Base-by-base conservation (phyloP, 2,888 invertebrate genomes). In the Athalia rosae region DNA sequence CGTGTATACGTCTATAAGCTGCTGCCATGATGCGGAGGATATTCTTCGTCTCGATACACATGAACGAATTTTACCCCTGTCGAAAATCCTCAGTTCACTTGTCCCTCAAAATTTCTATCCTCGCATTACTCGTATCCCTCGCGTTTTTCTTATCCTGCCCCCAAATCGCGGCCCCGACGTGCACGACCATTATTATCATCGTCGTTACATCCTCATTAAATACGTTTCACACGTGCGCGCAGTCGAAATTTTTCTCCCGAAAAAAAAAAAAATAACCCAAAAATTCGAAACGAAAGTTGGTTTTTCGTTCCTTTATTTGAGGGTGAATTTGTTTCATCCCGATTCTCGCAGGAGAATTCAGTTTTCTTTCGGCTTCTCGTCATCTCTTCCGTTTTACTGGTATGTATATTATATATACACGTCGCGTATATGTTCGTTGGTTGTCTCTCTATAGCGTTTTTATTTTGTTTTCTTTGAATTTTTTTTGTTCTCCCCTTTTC, bases 401-500 rank as follows among this genome's bases (percentile, higher is more conserved):
- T 4, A 11, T 53, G 11, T 11, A 11, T 50, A 7, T 50, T 3
- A 3, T 50, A 50, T 50, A 6, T 50, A 50, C 50, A 6, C 50
- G n/a, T n/a, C n/a, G n/a, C n/a, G n/a, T n/a, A n/a, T n/a, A n/a
- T n/a, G n/a, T n/a, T 7, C n/a, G 11, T 53, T n/a, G n/a, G n/a
- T 53, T 53, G 11, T 50, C 50, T 50, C 50, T 50, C 50, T 50
- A 7, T 4, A 43, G 2, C 7, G 41, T 45, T n/a, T 8, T 69
- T 6, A 4, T 41, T n/a, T 5, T n/a, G 9, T 53, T 41, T 7
- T 28, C 11, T 0, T n/a, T 3, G 43, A 9, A 41, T 45, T 45
- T 58, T 58, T 48, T 48, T 45, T 59, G 28, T 50, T 61, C 74
- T 58, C 58, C 43, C 43, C 56, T 58, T 71, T 71, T 71, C 71